Conservation (phyloP, 2,888 invertebrate species). For the Portevinia maculata region DNA sequence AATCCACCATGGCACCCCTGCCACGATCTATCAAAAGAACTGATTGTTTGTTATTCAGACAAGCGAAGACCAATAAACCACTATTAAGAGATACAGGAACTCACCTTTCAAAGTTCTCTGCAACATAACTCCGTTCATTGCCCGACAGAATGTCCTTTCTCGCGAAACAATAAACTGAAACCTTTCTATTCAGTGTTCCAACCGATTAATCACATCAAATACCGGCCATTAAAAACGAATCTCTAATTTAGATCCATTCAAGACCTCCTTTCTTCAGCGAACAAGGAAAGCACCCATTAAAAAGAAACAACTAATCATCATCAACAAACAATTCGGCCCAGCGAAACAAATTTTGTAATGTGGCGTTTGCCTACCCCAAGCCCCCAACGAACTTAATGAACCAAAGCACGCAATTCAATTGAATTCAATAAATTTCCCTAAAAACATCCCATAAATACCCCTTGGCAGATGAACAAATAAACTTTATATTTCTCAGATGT, state of each 20-base stretch:
- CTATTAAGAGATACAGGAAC: no score
- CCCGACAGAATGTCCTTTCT: no score
- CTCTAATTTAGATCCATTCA: conserved; percentile 32
- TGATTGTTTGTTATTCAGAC: no score
- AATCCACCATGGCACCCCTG: no score
- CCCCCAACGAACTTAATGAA: conserved; percentile 54
- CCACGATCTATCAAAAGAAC: no score
- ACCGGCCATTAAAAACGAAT: background rate
- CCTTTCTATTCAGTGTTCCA: background rate
- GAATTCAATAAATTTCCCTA: conserved; percentile 64
- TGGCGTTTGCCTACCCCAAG: conserved; percentile 40
- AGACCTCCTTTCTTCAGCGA: conserved; percentile 2
- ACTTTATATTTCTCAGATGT: conserved; percentile 50
- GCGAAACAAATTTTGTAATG: conserved; percentile 3
- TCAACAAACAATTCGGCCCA: conserved; percentile 46
- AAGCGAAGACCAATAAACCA: no score
- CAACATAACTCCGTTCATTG: no score
- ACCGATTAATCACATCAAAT: conserved; percentile 6
- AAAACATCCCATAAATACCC: conserved; percentile 63
- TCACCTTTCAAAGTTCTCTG: no score
- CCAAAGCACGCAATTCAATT: conserved; percentile 69
- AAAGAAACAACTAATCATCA: background rate
- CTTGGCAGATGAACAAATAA: conserved; percentile 66
- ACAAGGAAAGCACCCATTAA: conserved; percentile 52
- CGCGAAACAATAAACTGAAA: no score